Conservation (phyloP, 2,888 invertebrate genomes). For the Adela reaumurella region DNA sequence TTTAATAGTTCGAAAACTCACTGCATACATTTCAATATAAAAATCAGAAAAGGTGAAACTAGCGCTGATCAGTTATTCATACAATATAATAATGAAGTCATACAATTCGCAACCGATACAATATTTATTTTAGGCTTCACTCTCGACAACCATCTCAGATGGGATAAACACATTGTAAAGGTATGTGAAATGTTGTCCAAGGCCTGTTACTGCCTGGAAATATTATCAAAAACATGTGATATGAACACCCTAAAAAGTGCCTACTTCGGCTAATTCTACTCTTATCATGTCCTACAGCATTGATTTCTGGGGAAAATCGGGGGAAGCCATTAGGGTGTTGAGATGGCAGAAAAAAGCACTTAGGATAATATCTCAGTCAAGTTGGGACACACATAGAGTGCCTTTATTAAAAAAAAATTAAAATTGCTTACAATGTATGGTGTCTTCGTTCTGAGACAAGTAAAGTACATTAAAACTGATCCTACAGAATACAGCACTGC, state of each 20-base stretch:
- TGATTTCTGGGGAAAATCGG: not conserved
- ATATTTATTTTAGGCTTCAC: not conserved
- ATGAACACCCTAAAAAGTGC: not conserved
- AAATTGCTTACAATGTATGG: not conserved
- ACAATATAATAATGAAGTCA: not conserved
- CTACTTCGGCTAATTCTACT: not conserved
- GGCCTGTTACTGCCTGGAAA: not conserved
- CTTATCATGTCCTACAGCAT: not conserved
- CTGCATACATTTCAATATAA: not conserved
- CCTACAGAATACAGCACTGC: no score
- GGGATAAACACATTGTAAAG: not conserved
- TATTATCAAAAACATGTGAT: not conserved
- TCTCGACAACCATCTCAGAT: not conserved
- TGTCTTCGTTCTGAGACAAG: not conserved
- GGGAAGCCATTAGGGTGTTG: not conserved
- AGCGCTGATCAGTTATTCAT: not conserved
- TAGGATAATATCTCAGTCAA: constrained; percentile 4
- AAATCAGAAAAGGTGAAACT: not conserved
- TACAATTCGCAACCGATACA: not conserved
- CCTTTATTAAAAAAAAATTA: not conserved
- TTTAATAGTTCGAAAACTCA: not conserved
- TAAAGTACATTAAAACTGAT: no score
- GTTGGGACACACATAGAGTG: constrained; percentile 1
- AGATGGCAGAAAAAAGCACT: not conserved
- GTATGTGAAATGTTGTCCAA: not conserved